phyloP scores from a whole-genome alignment of 2,113 vertebrate genomes.

The Coracopsis vasa region DNA sequence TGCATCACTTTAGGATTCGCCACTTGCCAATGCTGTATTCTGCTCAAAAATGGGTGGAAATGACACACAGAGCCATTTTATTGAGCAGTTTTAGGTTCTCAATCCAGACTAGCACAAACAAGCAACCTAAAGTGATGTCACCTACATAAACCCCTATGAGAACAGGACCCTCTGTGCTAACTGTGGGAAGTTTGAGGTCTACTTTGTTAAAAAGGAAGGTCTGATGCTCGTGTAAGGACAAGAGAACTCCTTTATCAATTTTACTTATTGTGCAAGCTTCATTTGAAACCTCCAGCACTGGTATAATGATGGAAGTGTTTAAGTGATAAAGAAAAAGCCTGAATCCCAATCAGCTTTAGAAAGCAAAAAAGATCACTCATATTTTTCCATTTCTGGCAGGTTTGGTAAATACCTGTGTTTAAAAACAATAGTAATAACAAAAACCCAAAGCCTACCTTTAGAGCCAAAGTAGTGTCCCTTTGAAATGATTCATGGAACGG shows the following conservation, averaged over 20 bases:
- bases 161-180: background rate
- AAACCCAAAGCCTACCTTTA: background rate
- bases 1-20: background rate
- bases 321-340: background rate
- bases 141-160: background rate
- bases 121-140: background rate
- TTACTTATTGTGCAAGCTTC: background rate
- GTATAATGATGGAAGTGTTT: background rate
- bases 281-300: background rate
- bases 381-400: background rate
- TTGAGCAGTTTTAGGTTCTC: background rate
- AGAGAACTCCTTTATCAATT: background rate
- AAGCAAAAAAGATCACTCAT: background rate
- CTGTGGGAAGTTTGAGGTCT: background rate
- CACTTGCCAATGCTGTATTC: background rate
- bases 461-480: background rate
- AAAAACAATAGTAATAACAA: background rate
- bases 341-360: background rate
- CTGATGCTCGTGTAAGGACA: background rate
- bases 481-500: constrained; percentile 10
- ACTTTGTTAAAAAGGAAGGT: background rate
- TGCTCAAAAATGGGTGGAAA: background rate
- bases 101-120: background rate
- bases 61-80: background rate
- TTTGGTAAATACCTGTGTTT: background rate